Evolutionary conservation across 2,888 invertebrate genomes (phyloP).

Genomic region (Stramonita haemastoma): DNA sequence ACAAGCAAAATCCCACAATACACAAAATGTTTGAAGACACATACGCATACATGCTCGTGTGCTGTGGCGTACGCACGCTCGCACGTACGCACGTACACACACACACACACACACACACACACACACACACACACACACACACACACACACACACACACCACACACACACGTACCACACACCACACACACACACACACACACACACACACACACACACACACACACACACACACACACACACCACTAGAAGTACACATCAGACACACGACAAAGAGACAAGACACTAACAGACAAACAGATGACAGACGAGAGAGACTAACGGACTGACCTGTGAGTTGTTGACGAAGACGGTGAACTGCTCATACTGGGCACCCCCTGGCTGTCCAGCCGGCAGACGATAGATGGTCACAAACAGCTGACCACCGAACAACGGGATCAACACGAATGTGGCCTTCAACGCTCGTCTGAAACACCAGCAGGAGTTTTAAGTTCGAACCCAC

Average conservation of each 20-base stretch:
- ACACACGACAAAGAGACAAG: too few species aligned
- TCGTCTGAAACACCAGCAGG: constrained; percentile 57
- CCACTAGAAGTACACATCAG: too few species aligned
- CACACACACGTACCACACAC: background rate
- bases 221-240: background rate
- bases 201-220: background rate
- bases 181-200: background rate
- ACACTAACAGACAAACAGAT: too few species aligned
- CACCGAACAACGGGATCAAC: constrained; percentile 74
- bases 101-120: background rate
- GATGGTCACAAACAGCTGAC: constrained; percentile 72
- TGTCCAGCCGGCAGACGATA: constrained; percentile 65
- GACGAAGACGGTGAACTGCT: constrained; percentile 66
- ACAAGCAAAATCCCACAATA: too few species aligned
- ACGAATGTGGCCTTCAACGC: constrained; percentile 75
- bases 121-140: too few species aligned
- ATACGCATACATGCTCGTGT: too few species aligned
- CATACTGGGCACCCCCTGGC: constrained; percentile 61
- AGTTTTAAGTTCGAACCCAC: too few species aligned
- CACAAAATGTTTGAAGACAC: too few species aligned
- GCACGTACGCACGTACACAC: background rate
- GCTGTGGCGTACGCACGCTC: too few species aligned
- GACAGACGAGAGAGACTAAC: too few species aligned
- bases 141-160: too few species aligned
- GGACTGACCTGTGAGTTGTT: constrained; percentile 70